A percentile compares a stretch with the other conserved stretches of the same genome.
phyloP scores from a whole-genome alignment of 2,888 invertebrate genomes.

The Ceriagrion tenellum region DNA sequence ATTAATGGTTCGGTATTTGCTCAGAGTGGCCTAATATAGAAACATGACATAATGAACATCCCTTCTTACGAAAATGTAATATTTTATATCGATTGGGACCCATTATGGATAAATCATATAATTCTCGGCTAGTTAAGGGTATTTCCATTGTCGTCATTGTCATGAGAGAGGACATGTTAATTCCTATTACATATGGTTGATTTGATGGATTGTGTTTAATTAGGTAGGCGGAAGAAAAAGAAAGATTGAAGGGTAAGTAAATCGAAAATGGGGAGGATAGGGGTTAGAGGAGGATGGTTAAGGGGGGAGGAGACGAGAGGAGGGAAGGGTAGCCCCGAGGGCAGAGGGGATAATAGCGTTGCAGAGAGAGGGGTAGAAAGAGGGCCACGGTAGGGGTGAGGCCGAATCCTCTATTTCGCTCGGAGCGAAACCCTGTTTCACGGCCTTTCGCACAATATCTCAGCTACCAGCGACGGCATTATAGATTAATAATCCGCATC shows the following conservation, averaged over 20 bases:
- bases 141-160: neutral
- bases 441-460: slow-evolving; percentile 51
- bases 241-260: slow-evolving; percentile 14
- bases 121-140: neutral
- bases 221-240: neutral
- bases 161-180: neutral
- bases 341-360: neutral
- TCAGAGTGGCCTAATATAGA: no score
- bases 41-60: no score
- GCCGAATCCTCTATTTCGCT: neutral
- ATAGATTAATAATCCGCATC: slow-evolving; percentile 46
- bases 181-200: neutral
- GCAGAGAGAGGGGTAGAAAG: neutral
- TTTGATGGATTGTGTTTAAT: slow-evolving; percentile 11
- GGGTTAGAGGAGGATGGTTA: neutral
- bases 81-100: no score
- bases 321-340: neutral
- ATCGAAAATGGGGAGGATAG: neutral
- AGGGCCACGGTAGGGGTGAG: neutral
- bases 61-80: no score
- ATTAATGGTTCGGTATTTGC: no score
- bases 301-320: neutral
- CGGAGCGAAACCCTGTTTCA: slow-evolving; percentile 45
- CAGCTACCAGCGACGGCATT: slow-evolving; percentile 38
- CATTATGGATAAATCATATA: neutral